Conservation (phyloP, 1,140 invertebrate genomes). For the Drosophila funebris region DNA sequence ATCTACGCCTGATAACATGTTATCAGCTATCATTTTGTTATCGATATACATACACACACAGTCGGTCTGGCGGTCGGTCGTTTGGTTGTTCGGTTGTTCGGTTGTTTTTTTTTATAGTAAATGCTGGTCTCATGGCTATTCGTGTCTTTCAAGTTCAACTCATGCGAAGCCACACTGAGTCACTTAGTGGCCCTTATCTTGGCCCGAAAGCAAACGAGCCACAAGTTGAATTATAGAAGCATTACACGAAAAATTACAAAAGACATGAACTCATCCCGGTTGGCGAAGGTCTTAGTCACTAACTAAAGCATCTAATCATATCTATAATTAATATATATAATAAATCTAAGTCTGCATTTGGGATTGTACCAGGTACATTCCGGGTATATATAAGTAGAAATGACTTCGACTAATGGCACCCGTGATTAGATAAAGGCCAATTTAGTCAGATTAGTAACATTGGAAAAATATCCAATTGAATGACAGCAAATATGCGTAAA, state of each 20-base stretch:
- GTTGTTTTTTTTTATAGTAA: no score
- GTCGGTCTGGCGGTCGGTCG: not conserved
- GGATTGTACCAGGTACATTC: not conserved
- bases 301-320: constrained; percentile 35
- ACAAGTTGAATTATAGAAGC: constrained; percentile 22
- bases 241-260: constrained; percentile 31
- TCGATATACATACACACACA: constrained; percentile 46
- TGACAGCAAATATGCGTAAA: not conserved
- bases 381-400: constrained; percentile 6
- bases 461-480: not conserved
- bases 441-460: constrained; percentile 8
- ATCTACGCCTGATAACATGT: constrained; percentile 59
- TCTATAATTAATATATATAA: constrained; percentile 35
- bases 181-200: constrained; percentile 28
- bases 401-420: constrained; percentile 26
- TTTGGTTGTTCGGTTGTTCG: no score
- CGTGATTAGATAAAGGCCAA: constrained; percentile 38
- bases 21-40: constrained; percentile 73
- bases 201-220: not conserved
- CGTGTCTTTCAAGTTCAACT: constrained; percentile 38
- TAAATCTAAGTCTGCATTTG: constrained; percentile 6
- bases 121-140: constrained; percentile 9
- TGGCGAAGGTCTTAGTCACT: not conserved
- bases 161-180: constrained; percentile 6
- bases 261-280: constrained; percentile 38